Evolutionary conservation across 2,797 vertebrate genomes (phyloP), one percentile per base, ranked within the genome.

Genomic region (Ctenopoma multispine): DNA sequence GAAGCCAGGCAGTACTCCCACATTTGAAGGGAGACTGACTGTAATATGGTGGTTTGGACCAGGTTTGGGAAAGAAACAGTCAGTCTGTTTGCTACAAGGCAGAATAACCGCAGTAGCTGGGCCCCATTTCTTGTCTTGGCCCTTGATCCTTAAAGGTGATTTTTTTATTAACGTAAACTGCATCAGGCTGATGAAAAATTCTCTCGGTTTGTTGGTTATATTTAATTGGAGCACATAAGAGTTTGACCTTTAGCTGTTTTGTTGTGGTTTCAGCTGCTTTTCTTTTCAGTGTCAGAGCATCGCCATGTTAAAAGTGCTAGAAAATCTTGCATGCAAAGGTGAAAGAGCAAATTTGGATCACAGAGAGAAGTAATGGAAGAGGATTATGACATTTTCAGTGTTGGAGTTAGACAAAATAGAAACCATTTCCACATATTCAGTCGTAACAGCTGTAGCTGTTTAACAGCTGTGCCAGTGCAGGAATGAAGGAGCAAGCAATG

Each of bases 381-480:
- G 7, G 17, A 2, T 55, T 38, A 54, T 51, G 12, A 4, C 46
- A 31, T 34, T 27, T 14, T 40, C 27, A 50, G 36, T n/a, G n/a
- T 53, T 29, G 20, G 17, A 36, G n/a, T 34, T 8, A 57, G 21
- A 24, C 17, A 48, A 41, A 58, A 27, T n/a, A 38, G 9, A 12
- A 54, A 55, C 10, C 0, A 54, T 40, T 54, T 0, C 44, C 21
- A 54, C 15, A 43, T 8, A 44, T 53, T 67, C 34, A 56, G 0
- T 49, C 7, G 13, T n/a, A 41, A 23, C 2, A 49, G 17, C 14
- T 12, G 10, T 27, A 27, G 21, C 12, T 63, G n/a, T 54, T 70
- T 50, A 49, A 40, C 63, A 82, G 66, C 62, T 77, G 61, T 29
- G 20, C 66, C 55, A 73, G 67, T 27, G 66, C 17, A 58, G 14